phyloP scores from a whole-genome alignment of 2,888 invertebrate genomes.

The Dasypolia templi region DNA sequence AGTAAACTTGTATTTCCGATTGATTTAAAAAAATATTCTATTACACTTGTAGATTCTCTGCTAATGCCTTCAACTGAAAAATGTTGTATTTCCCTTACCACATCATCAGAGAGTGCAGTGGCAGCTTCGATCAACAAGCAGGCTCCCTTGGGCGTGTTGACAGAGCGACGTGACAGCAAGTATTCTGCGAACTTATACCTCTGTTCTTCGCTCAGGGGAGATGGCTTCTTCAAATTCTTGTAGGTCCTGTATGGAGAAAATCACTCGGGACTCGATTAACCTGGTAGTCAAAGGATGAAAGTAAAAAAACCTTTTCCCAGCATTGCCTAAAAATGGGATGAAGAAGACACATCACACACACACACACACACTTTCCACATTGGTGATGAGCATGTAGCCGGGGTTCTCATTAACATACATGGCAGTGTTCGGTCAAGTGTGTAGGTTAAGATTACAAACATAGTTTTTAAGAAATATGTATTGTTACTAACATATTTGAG shows the following conservation, averaged over 20 bases:
- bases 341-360: no score
- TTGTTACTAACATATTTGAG: no score
- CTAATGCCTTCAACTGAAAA: background rate
- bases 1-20: background rate
- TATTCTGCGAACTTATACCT: constrained; percentile 97
- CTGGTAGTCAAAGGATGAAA: background rate
- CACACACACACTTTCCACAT: no score
- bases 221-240: constrained; percentile 79
- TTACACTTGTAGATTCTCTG: background rate
- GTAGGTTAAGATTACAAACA: no score
- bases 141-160: constrained; percentile 96
- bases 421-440: no score
- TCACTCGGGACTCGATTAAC: background rate
- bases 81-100: constrained; percentile 82
- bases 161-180: constrained; percentile 96
- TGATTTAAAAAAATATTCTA: background rate
- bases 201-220: constrained; percentile 94
- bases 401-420: no score
- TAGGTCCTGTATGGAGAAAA: constrained; percentile 73
- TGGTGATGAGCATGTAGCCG: no score
- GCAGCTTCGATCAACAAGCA: constrained; percentile 95
- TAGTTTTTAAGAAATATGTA: no score
- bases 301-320: background rate
- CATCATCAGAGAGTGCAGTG: constrained; percentile 92
- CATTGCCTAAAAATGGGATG: background rate